phyloP scores from a whole-genome alignment of 53 echinoderm and acorn worm genomes.

The Apostichopus leukothele region DNA sequence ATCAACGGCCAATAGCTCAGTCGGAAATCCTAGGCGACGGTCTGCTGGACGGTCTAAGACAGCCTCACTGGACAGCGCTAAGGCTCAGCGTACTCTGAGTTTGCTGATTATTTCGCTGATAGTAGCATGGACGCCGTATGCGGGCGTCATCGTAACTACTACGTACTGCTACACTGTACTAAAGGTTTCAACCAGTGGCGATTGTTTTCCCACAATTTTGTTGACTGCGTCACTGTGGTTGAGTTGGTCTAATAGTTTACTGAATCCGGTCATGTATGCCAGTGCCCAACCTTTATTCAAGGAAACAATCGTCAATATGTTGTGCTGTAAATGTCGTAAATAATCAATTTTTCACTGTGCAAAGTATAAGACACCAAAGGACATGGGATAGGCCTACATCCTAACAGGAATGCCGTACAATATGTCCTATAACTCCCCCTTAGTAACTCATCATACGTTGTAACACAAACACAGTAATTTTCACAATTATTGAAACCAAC shows the following conservation, averaged over 20 bases:
- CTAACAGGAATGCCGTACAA: too few species aligned
- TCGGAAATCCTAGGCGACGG: too few species aligned
- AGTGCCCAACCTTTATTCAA: slow-evolving; percentile 11
- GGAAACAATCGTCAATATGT: background rate
- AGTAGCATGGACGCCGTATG: slow-evolving; percentile 17
- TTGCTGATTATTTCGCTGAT: background rate
- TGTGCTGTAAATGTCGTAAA: background rate
- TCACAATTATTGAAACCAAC: too few species aligned
- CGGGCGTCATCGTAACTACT: background rate
- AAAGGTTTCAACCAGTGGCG: background rate
- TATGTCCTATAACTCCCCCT: too few species aligned
- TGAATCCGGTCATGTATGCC: slow-evolving; percentile 27
- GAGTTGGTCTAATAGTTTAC: slow-evolving; percentile 8
- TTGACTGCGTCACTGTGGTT: background rate
- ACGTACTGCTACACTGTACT: slow-evolving; percentile 9
- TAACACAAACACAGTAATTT: too few species aligned
- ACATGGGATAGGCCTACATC: too few species aligned
- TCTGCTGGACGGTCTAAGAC: background rate
- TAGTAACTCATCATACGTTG: too few species aligned
- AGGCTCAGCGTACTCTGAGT: slow-evolving; percentile 24
- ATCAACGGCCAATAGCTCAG: background rate
- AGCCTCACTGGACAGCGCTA: background rate
- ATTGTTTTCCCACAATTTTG: slow-evolving; percentile 8
- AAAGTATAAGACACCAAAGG: too few species aligned
- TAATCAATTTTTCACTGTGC: too few species aligned